Base-by-base conservation (phyloP, 2,888 invertebrate genomes). In the Caprella mutica region DNA sequence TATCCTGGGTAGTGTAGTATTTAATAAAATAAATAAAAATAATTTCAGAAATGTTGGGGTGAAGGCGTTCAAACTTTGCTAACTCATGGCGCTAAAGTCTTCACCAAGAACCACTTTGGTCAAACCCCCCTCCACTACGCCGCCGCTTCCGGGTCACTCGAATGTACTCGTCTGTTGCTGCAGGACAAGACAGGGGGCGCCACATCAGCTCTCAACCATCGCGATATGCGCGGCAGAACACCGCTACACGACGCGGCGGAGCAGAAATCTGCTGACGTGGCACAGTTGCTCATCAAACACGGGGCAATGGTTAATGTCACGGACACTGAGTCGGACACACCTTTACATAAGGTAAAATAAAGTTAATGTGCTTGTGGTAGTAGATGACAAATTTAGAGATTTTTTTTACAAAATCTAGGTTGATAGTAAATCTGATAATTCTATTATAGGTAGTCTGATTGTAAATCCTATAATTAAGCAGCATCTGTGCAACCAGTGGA, bases 291-390 rank as follows among this genome's bases (percentile, higher is more conserved):
- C 1, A 67, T 78, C 3, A 71, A 74, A 3, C 72, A 73, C 12
- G 76, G 75, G 2, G 76, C 74, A 1, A 72, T 72, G 2, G 72
- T 76, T 1, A 71, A 72, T 2, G 73, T 73, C 40, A 70, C 75
- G n/a, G 77, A 80, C 65, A 69, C 68, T 14, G 70, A 71, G n/a
- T 78, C 78, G 1, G 70, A 72, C 52, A 78, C 79, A 14, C 61
- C 65, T 5, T 59, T 65, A 2, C 79, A 79, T 67, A 72, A 78
- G 52, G 81, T 82, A 14, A 33, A n/a, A n/a, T n/a, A n/a, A n/a
- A n/a, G n/a, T n/a, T n/a, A n/a, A n/a, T n/a, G n/a, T n/a, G n/a
- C n/a, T n/a, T n/a, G 33, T 33, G 14, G 33, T 33, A 33, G 14
- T 33, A 33, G 33, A 33, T 9, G 33, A 33, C 33, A 8, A 33